phyloP scores from a whole-genome alignment of 2,888 invertebrate genomes.

The Mycalesis mineus region DNA sequence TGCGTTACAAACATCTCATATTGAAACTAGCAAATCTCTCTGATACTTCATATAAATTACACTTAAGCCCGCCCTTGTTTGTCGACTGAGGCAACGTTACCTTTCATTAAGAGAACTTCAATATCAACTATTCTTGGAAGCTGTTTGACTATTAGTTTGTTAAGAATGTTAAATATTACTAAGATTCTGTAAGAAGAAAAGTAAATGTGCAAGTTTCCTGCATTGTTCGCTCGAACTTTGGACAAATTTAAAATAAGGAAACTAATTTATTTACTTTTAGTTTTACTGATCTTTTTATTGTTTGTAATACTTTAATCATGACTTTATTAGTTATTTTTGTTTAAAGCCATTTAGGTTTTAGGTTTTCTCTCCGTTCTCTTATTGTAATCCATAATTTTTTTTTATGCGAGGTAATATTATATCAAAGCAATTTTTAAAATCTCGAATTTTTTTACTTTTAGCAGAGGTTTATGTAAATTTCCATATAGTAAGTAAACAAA shows the following conservation, averaged over 20 bases:
- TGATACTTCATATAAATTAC: neutral
- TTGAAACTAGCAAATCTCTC: neutral
- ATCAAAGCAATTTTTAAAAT: too few species aligned
- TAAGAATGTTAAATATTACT: neutral
- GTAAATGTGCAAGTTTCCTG: neutral
- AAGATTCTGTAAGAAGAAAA: slow-evolving; percentile 2
- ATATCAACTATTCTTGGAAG: slow-evolving; percentile 2
- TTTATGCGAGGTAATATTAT: too few species aligned
- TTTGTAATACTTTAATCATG: too few species aligned
- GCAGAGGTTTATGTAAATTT: too few species aligned
- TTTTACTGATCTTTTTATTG: neutral
- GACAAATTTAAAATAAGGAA: neutral
- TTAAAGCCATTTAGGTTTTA: neutral
- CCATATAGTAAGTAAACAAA: too few species aligned
- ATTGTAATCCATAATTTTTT: too few species aligned
- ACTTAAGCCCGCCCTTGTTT: neutral
- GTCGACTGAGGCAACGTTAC: neutral
- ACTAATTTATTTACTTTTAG: neutral
- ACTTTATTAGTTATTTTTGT: neutral
- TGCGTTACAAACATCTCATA: neutral
- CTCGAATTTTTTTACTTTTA: too few species aligned
- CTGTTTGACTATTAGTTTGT: neutral
- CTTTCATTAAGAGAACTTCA: slow-evolving; percentile 3
- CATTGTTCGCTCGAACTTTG: neutral
- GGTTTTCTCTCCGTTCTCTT: too few species aligned